Conservation (phyloP, 2,888 invertebrate species). For the Metacarcinus magister region DNA sequence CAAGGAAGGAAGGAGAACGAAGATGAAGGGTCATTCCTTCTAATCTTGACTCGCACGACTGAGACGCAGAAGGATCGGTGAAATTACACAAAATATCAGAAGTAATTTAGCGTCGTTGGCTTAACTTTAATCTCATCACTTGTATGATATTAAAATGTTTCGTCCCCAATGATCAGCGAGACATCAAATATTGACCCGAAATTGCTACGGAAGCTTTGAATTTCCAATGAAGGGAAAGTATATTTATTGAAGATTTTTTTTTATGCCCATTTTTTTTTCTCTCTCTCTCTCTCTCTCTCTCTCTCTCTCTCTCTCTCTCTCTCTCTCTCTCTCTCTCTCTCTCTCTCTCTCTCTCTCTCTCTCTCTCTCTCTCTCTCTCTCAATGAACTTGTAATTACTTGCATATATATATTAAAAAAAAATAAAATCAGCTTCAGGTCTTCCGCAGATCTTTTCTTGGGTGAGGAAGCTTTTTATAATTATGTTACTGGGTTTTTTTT, state of each 20-base stretch:
- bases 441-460: neutral
- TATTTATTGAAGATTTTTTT: neutral
- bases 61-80: neutral
- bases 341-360: slow-evolving; percentile 28
- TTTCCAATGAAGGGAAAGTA: neutral
- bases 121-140: neutral
- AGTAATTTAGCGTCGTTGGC: neutral
- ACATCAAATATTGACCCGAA: neutral
- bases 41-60: neutral
- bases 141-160: neutral
- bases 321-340: slow-evolving; percentile 39
- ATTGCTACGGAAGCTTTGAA: neutral
- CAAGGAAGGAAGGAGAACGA: neutral
- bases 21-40: neutral
- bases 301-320: slow-evolving; percentile 39
- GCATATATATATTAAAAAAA: neutral
- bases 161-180: neutral
- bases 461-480: neutral
- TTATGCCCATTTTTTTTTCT: neutral
- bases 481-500: neutral
- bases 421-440: neutral
- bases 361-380: neutral
- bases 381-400: neutral
- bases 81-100: neutral
- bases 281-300: slow-evolving; percentile 39